Conservation (phyloP, 2,113 vertebrate genomes). For the Nothobranchius kuhntae region DNA sequence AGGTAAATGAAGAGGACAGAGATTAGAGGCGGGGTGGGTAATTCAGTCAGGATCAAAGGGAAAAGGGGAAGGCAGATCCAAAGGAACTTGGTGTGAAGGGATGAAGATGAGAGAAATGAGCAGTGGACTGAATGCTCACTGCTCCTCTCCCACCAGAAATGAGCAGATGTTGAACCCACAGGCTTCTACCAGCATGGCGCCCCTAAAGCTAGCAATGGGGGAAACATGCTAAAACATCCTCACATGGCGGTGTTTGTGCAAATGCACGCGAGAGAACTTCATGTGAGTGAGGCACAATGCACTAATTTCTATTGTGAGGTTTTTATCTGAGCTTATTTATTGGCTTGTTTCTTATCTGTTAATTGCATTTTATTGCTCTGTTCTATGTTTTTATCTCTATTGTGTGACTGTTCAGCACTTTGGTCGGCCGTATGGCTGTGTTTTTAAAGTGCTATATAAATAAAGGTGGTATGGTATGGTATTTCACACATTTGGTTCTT, state of each 20-base stretch:
- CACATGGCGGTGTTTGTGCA: constrained; percentile 1
- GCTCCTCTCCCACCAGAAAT: constrained; percentile 40
- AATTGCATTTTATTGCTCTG: too few relatives aligned
- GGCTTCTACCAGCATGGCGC: constrained; percentile 52
- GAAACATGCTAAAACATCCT: constrained; percentile 16
- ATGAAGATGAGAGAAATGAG: constrained; percentile 37
- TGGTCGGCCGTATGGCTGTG: too few relatives aligned
- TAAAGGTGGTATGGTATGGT: too few relatives aligned
- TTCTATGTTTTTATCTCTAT: too few relatives aligned
- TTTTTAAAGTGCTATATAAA: too few relatives aligned
- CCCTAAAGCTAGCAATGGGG: constrained; percentile 32
- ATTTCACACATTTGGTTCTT: too few relatives aligned
- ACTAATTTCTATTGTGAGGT: too few relatives aligned
- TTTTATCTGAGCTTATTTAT: too few relatives aligned
- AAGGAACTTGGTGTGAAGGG: constrained; percentile 17
- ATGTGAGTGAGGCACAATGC: too few relatives aligned
- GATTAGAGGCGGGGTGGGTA: not conserved
- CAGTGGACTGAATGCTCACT: constrained; percentile 10
- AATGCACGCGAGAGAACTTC: not conserved
- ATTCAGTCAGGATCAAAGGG: constrained; percentile 14
- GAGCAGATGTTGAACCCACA: constrained; percentile 72
- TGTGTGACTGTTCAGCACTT: too few relatives aligned
- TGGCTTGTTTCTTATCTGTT: too few relatives aligned
- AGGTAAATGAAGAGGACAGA: constrained; percentile 7
- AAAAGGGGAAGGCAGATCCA: not conserved